These are phyloP conservation scores for Oenanthe oenanthe DNA, from an alignment of 2,113 vertebrate genomes.

Conservation along the genomic window DNA sequence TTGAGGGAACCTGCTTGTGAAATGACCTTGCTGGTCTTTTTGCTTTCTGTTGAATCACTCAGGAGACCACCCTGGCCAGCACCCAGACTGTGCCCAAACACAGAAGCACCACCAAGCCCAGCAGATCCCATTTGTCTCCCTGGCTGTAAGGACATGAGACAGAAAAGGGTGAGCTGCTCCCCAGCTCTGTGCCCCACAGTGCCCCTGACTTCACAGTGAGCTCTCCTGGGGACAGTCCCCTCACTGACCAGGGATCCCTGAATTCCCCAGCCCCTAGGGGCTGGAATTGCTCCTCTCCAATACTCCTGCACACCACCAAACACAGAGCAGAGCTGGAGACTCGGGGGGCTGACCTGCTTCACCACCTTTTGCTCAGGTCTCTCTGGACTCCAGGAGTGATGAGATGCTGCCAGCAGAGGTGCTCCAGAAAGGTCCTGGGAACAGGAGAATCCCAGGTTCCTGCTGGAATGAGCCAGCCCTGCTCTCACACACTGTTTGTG, in stretches of 20 bases:
- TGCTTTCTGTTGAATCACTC: background rate
- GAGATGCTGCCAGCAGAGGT: background rate
- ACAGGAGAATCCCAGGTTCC: background rate
- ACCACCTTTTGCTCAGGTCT: background rate
- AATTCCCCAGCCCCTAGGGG: background rate
- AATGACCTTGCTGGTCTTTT: background rate
- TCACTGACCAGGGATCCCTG: background rate
- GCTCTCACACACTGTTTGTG: background rate
- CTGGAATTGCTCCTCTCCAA: background rate
- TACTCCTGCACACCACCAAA: background rate
- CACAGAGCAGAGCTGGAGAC: background rate
- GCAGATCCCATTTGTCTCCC: background rate
- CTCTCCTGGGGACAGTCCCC: background rate
- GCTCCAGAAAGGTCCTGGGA: background rate
- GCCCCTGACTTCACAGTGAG: background rate
- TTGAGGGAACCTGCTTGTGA: background rate
- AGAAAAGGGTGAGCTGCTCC: background rate
- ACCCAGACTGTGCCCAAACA: background rate
- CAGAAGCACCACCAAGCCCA: background rate
- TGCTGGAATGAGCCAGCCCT: background rate
- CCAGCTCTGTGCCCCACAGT: accelerated
- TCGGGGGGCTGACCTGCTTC: background rate
- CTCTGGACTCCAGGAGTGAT: background rate
- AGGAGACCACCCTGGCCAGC: background rate
- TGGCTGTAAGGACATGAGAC: background rate